Evolutionary conservation across 2,888 invertebrate genomes (phyloP).

Genomic region (Heterodera filipjevi): DNA sequence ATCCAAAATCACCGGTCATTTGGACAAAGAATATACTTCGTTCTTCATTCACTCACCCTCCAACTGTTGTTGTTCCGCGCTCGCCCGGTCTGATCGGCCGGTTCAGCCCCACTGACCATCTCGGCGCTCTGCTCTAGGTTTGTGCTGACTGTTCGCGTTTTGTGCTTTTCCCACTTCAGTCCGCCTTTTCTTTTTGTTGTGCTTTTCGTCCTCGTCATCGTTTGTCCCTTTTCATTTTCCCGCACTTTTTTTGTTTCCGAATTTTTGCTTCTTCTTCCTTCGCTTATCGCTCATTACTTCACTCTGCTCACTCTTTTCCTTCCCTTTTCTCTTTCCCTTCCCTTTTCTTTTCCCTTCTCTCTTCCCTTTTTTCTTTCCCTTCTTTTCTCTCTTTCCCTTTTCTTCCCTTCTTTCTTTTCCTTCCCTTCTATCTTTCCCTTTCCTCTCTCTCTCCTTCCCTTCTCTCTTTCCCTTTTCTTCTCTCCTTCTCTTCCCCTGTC

Average conservation of each 20-base stretch:
- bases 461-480: neutral
- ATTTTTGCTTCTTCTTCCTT: neutral
- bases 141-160: conserved; percentile 12
- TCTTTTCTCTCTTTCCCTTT: too few species aligned
- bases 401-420: neutral
- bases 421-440: neutral
- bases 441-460: too few species aligned
- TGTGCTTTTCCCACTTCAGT: conserved; percentile 1
- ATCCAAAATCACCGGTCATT: neutral
- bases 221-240: conserved; percentile 1
- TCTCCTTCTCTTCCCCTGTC: too few species aligned
- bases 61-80: neutral
- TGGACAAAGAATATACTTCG: too few species aligned
- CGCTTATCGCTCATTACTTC: too few species aligned
- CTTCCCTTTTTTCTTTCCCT: neutral
- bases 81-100: neutral
- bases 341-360: neutral
- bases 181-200: conserved; percentile 13
- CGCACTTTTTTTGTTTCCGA: conserved; percentile 14
- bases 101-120: neutral
- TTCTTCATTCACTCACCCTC: neutral
- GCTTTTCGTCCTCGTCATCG: conserved; percentile 24
- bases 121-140: conserved; percentile 12
- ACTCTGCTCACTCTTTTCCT: neutral
- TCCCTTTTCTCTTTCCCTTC: neutral